Evolutionary conservation across 1,140 invertebrate species (phyloP).

Genomic region (Andrena cerasifolii): DNA sequence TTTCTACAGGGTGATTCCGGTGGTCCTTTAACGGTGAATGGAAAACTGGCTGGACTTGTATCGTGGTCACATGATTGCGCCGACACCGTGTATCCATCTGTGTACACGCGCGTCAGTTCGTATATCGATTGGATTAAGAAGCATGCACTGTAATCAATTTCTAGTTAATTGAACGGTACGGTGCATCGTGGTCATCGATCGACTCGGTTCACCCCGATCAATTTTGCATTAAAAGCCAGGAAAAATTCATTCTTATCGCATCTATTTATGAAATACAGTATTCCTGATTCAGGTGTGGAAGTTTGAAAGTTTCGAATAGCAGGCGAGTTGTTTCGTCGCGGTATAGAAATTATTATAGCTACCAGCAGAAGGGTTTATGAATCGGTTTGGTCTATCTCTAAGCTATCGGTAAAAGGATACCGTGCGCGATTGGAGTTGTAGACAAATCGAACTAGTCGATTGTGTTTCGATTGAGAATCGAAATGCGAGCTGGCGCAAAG

Average conservation of each 20-base stretch:
- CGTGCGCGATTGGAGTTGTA: neutral
- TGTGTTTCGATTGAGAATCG: slow-evolving; percentile 6
- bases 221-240: too few relatives aligned
- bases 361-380: neutral
- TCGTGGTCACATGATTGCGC: slow-evolving; percentile 80
- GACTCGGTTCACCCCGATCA: too few relatives aligned
- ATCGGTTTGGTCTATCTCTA: neutral
- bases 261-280: neutral
- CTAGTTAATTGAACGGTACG: neutral
- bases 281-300: too few relatives aligned
- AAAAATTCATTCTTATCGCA: too few relatives aligned
- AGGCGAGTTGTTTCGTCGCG: neutral
- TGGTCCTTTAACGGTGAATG: slow-evolving; percentile 81
- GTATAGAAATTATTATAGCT: too few relatives aligned
- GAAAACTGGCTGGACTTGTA: slow-evolving; percentile 77
- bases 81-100: slow-evolving; percentile 68
- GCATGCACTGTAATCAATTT: slow-evolving; percentile 8
- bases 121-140: slow-evolving; percentile 58
- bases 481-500: neutral
- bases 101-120: slow-evolving; percentile 74
- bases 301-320: too few relatives aligned
- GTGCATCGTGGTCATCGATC: neutral
- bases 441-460: neutral
- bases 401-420: neutral
- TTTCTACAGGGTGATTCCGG: slow-evolving; percentile 82